Evolutionary conservation across 2,888 invertebrate species (phyloP).

Genomic region (Helleia helle): DNA sequence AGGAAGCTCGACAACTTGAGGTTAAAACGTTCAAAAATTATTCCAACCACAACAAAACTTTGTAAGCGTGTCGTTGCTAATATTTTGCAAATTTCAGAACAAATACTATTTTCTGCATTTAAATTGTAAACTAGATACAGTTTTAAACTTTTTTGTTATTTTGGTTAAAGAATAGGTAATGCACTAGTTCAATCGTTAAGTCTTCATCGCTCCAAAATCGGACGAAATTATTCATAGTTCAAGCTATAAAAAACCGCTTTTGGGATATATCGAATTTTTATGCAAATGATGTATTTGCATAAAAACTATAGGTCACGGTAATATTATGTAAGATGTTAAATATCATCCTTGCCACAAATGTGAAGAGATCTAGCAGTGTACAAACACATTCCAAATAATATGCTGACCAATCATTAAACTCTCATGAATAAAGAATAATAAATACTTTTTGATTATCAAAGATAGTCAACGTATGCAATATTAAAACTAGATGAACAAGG

Average conservation of each 20-base stretch:
- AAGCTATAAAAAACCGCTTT: not conserved
- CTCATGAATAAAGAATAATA: too few species aligned
- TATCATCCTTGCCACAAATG: not conserved
- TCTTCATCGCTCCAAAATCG: not conserved
- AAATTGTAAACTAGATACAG: too few species aligned
- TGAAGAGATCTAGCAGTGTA: too few species aligned
- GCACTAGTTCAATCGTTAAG: too few species aligned
- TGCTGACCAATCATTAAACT: too few species aligned
- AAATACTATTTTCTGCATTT: too few species aligned
- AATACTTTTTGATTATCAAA: too few species aligned
- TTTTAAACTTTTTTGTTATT: too few species aligned
- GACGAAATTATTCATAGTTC: slow-evolving; percentile 4
- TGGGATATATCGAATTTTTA: not conserved
- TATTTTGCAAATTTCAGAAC: slow-evolving; percentile 18
- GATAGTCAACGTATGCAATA: too few species aligned
- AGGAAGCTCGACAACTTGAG: slow-evolving; percentile 36
- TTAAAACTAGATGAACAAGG: too few species aligned
- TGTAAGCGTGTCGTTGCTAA: slow-evolving; percentile 32
- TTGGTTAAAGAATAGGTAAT: too few species aligned
- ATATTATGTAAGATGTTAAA: slow-evolving; percentile 1
- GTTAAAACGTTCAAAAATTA: slow-evolving; percentile 37
- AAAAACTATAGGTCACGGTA: slow-evolving; percentile 4
- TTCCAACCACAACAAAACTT: slow-evolving; percentile 73
- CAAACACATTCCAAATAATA: too few species aligned
- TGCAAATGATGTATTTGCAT: not conserved